Conservation (phyloP, 2,113 vertebrate genomes). For the Daboia siamensis region DNA sequence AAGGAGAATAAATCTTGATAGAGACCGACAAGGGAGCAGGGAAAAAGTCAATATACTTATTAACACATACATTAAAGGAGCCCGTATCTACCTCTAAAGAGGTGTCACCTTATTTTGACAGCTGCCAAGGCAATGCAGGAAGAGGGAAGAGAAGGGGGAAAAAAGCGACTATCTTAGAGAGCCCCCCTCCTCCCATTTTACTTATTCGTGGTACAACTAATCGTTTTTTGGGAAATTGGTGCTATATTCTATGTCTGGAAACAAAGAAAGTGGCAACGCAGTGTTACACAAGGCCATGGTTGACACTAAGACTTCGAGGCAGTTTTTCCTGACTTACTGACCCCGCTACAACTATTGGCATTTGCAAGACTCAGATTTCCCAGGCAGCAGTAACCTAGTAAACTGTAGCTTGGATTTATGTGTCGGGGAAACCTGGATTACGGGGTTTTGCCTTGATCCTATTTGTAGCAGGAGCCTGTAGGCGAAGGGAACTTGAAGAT, state of each 20-base stretch:
- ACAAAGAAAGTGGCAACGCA: not conserved
- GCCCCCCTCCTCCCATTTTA: not conserved
- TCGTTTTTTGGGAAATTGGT: not conserved
- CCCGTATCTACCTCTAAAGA: constrained; percentile 34
- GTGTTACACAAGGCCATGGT: not conserved
- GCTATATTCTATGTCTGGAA: not conserved
- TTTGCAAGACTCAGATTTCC: not conserved
- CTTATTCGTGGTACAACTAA: not conserved
- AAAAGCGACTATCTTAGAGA: not conserved
- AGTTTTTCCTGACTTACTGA: not conserved
- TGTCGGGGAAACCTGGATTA: not conserved
- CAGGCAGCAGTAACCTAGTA: not conserved
- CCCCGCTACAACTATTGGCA: not conserved
- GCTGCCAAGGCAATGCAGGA: fast-evolving
- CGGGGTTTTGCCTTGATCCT: not conserved
- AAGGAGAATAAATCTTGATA: constrained; percentile 73
- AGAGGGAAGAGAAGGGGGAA: not conserved
- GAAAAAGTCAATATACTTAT: constrained; percentile 60
- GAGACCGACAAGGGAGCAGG: constrained; percentile 51
- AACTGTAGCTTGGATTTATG: not conserved
- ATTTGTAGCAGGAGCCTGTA: not conserved
- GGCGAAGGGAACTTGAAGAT: not conserved
- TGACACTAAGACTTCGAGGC: not conserved
- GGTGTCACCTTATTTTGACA: constrained; percentile 30
- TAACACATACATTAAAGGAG: constrained; percentile 56